Evolutionary conservation across 2,113 vertebrate genomes (phyloP).

Genomic region (Microtus oregoni): DNA sequence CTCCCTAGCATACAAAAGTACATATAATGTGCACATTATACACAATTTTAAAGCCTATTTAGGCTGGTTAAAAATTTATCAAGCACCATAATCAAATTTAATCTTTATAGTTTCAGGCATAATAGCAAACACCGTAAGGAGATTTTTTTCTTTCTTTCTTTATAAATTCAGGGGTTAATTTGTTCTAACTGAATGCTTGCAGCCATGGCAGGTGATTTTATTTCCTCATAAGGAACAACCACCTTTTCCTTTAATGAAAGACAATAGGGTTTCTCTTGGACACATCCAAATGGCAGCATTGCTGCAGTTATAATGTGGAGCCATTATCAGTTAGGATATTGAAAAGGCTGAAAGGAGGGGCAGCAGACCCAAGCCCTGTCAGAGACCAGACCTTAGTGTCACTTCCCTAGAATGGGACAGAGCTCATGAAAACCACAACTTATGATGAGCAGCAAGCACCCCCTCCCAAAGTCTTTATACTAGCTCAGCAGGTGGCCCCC

Average conservation of each 20-base stretch:
- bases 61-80: background rate
- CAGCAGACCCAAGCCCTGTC: no score
- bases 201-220: background rate
- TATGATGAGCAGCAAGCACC: no score
- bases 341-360: no score
- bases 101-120: background rate
- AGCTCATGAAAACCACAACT: no score
- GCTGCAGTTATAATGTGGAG: background rate
- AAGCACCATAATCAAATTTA: background rate
- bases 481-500: no score
- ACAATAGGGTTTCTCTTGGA: background rate
- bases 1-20: no score
- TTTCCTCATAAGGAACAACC: background rate
- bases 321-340: background rate
- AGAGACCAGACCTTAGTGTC: no score
- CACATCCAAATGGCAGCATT: background rate
- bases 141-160: background rate
- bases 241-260: background rate
- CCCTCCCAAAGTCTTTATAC: no score
- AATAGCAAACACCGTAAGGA: background rate
- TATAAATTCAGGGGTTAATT: background rate
- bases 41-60: background rate
- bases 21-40: background rate
- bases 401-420: no score
- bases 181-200: background rate